phyloP scores from a whole-genome alignment of 2,113 vertebrate genomes.

The Engraulis encrasicolus region DNA sequence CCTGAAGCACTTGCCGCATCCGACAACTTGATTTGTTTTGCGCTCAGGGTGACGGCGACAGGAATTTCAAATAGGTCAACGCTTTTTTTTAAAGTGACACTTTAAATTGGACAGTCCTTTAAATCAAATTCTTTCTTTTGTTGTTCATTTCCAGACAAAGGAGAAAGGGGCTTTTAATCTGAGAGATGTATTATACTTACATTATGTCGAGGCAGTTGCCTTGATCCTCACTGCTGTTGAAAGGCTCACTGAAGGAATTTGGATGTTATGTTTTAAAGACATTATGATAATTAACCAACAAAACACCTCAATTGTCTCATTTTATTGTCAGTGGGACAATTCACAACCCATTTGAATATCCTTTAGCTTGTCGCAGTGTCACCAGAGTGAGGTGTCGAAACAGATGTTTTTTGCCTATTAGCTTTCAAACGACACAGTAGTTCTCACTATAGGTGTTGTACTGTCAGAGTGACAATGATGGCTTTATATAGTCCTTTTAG shows the following conservation, averaged over 20 bases:
- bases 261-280: slow-evolving; percentile 25
- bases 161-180: slow-evolving; percentile 3
- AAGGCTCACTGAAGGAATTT: neutral
- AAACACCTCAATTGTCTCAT: slow-evolving; percentile 43
- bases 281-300: slow-evolving; percentile 45
- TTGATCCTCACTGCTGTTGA: neutral
- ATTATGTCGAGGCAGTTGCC: neutral
- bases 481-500: neutral
- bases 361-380: slow-evolving; percentile 36
- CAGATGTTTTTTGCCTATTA: slow-evolving; percentile 51
- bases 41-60: neutral
- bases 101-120: slow-evolving; percentile 13
- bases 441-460: slow-evolving; percentile 41
- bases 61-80: slow-evolving; percentile 26
- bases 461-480: slow-evolving; percentile 14
- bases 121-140: neutral
- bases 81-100: slow-evolving; percentile 20
- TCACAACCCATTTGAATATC: slow-evolving; percentile 52
- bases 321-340: slow-evolving; percentile 49
- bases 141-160: neutral
- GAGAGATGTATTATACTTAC: slow-evolving; percentile 23
- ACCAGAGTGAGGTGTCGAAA: slow-evolving; percentile 29
- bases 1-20: neutral
- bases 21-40: neutral
- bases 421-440: slow-evolving; percentile 46